Evolutionary conservation across 2,888 invertebrate species (phyloP), one percentile per base, ranked within the genome.

Genomic region (Amphipoea oculea): DNA sequence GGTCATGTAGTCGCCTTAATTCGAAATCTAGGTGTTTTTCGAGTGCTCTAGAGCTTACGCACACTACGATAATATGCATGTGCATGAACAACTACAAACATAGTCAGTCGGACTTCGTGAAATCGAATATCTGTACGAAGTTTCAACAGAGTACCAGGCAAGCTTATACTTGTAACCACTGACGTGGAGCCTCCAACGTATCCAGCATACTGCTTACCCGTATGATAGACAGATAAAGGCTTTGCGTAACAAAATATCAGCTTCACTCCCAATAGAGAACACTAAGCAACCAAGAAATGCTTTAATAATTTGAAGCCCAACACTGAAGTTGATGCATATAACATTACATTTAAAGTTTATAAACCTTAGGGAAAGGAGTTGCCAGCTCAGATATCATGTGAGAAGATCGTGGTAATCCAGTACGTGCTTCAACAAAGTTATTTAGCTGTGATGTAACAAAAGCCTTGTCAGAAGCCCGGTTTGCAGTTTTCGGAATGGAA

Each of bases 361-460:
- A 76, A 65, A 76, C 85, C 87, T 74, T 20, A 69, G 80, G 85
- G 85, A 84, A 74, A 60, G 65, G 67, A 72, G 66, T 75, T 81
- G 69, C 60, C 40, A 57, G 79, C 29, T 79, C 67, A 76, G 70
- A 85, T 74, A 83, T 77, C 72, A 87, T 4, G 71, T 60, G 73
- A 67, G 51, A 71, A 48, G 40, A 79, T 40, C 84, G 42, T 71
- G 51, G 63, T 84, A 85, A 84, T 77, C 72, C 87, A 63, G 73
- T 74, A 87, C 85, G 85, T 85, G 85, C 65, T 76, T 60, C 45
- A 65, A 70, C 68, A 65, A 87, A 84, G 76, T 87, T 87, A 84
- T 80, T 85, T 77, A 79, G 71, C 60, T 48, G 45, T 76, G 73
- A 84, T 73, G 68, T 73, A 84, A 85, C 87, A 86, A 76, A 73